Evolutionary conservation across 2,113 vertebrate genomes (phyloP).

Genomic region (Melanostigma gelatinosum): DNA sequence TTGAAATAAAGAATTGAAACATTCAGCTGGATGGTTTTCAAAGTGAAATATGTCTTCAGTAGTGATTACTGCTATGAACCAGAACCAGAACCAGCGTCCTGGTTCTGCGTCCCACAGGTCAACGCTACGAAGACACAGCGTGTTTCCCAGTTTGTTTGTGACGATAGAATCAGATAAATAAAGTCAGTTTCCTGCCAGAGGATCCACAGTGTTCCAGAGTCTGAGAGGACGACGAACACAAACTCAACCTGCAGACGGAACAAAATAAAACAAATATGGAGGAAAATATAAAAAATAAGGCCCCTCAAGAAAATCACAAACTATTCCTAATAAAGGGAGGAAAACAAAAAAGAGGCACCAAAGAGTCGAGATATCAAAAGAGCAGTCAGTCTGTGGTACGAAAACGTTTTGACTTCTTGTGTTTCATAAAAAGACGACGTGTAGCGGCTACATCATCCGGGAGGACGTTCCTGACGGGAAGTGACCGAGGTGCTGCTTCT

Average conservation of each 20-base stretch:
- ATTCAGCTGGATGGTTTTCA: neutral
- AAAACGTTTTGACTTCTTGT: slow-evolving; percentile 61
- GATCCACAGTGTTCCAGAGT: slow-evolving; percentile 60
- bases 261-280: slow-evolving; percentile 71
- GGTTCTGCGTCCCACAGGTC: no score
- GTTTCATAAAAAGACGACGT: slow-evolving; percentile 65
- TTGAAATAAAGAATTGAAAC: neutral
- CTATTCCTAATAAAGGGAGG: slow-evolving; percentile 35
- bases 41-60: neutral
- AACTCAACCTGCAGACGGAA: slow-evolving; percentile 41
- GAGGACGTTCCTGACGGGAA: slow-evolving; percentile 96
- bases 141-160: neutral
- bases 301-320: slow-evolving; percentile 65
- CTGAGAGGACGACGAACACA: slow-evolving; percentile 14
- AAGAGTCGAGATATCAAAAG: slow-evolving; percentile 71
- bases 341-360: slow-evolving; percentile 64
- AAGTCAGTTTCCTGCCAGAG: slow-evolving; percentile 13
- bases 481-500: slow-evolving; percentile 98
- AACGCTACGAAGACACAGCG: no score
- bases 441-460: slow-evolving; percentile 91
- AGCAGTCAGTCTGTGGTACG: slow-evolving; percentile 71
- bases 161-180: slow-evolving; percentile 47
- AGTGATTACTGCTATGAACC: neutral
- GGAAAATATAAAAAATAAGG: slow-evolving; percentile 77
- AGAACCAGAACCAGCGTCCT: no score